Base-by-base conservation (phyloP, 2,888 invertebrate genomes). In the Sinodicranocentrus sp. region DNA sequence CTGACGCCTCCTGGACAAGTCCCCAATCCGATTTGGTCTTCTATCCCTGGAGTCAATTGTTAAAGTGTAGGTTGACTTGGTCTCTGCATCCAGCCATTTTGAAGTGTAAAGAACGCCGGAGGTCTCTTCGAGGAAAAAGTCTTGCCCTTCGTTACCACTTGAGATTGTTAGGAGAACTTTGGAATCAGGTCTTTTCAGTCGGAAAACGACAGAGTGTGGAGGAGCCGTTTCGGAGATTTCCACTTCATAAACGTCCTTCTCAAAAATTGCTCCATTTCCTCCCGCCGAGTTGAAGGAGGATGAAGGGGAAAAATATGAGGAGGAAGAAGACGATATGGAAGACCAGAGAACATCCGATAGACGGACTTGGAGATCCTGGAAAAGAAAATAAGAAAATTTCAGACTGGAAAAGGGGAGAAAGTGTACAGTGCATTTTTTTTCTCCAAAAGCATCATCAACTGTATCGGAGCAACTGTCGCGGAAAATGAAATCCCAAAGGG, bases 21-120 rank as follows among this genome's bases (percentile, higher is more conserved):
- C 87, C 3, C 85, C 85, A 25, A 72, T 75, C 59, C 82, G 76
- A 71, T 77, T 80, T 90, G 96, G 95, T 0, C 96, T 95, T 90
- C 95, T 96, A 91, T 97, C 97, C 44, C 96, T 94, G 0, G 97
- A 97, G 8, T 96, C 95, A 10, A 98, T 96, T 0, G 97, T 97
- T 57, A 98, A 91, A 17, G 95, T 95, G 90, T 97, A 97, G 87
- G 95, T 94, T 1, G 95, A 93, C 90, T 95, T 95, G 73, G 91
- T 92, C 91, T 98, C 98, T 0, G 97, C 96, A 90, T 98, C 98
- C 25, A 98, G 92, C 44, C 92, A 91, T 39, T 94, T 94, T 15
- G 95, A 94, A 0, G 97, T 97, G 90, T 96, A 96, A 0, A 98
- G 91, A 92, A 98, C 95, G 1, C 98, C 98, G 0, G 97, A 96